Evolutionary conservation across 2,113 vertebrate genomes (phyloP).

Genomic region (Silurus asotus): DNA sequence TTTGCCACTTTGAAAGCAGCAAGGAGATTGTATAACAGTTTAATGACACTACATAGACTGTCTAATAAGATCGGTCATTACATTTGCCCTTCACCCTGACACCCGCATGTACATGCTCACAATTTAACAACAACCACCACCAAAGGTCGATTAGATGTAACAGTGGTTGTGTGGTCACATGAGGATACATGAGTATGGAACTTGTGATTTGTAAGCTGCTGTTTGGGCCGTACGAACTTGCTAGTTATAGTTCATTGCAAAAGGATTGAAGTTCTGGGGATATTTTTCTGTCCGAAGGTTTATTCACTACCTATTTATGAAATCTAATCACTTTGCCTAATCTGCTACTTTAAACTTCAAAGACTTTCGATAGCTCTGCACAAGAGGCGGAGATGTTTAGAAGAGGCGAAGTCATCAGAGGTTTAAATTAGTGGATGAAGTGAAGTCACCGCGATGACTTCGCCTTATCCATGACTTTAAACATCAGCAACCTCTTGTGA

Average conservation of each 20-base stretch:
- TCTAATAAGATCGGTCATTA: constrained; percentile 61
- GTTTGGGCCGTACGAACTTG: background rate
- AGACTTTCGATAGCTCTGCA: too few relatives aligned
- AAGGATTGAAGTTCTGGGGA: background rate
- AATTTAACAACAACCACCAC: background rate
- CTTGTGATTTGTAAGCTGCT: background rate
- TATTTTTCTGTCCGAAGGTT: background rate
- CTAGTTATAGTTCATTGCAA: background rate
- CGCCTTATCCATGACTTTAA: background rate
- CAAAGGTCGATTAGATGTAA: constrained; percentile 27
- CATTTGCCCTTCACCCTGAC: constrained; percentile 36
- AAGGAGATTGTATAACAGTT: background rate
- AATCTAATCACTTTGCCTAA: too few relatives aligned
- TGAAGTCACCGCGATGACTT: background rate
- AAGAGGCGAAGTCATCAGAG: too few relatives aligned
- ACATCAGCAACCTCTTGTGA: background rate
- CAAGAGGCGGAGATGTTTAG: too few relatives aligned
- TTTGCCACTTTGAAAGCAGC: constrained; percentile 18
- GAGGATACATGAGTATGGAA: background rate
- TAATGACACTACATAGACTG: background rate
- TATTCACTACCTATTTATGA: background rate
- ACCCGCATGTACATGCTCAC: constrained; percentile 36
- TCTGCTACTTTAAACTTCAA: too few relatives aligned
- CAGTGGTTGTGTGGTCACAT: background rate
- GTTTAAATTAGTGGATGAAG: too few relatives aligned